phyloP scores from a whole-genome alignment of 2,797 vertebrate species.

The Coreius guichenoti region DNA sequence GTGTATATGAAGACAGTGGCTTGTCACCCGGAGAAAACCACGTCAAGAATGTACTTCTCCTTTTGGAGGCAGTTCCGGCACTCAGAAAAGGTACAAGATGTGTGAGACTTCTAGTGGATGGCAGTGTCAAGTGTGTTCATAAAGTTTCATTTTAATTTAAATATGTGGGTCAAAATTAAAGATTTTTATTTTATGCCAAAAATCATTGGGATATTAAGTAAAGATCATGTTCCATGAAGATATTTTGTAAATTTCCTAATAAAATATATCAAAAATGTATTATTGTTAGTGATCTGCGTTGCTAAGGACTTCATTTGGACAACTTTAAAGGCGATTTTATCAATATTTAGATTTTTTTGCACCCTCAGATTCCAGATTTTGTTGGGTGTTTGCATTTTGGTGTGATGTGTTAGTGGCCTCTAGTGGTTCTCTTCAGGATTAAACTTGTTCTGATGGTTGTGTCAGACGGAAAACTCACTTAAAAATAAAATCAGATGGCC shows the following conservation, averaged over 20 bases:
- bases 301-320: too few relatives aligned
- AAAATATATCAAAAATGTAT: too few relatives aligned
- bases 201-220: too few relatives aligned
- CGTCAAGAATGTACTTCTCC: slow-evolving; percentile 80
- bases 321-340: too few relatives aligned
- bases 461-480: neutral
- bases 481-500: neutral
- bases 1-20: slow-evolving; percentile 94
- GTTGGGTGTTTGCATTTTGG: neutral
- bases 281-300: too few relatives aligned
- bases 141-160: neutral
- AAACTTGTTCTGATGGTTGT: neutral
- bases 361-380: too few relatives aligned
- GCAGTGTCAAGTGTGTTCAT: neutral
- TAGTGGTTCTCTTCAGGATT: neutral
- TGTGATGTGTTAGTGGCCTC: slow-evolving; percentile 10
- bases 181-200: too few relatives aligned
- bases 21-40: slow-evolving; percentile 93
- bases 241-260: too few relatives aligned
- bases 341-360: too few relatives aligned
- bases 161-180: too few relatives aligned
- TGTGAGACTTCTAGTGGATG: neutral
- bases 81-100: slow-evolving; percentile 89
- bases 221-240: too few relatives aligned
- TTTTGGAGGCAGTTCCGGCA: slow-evolving; percentile 96